A percentile compares a stretch with the other conserved stretches of the same genome.
Conservation (phyloP, 2,113 vertebrate species). For the Trogon melanurus region DNA sequence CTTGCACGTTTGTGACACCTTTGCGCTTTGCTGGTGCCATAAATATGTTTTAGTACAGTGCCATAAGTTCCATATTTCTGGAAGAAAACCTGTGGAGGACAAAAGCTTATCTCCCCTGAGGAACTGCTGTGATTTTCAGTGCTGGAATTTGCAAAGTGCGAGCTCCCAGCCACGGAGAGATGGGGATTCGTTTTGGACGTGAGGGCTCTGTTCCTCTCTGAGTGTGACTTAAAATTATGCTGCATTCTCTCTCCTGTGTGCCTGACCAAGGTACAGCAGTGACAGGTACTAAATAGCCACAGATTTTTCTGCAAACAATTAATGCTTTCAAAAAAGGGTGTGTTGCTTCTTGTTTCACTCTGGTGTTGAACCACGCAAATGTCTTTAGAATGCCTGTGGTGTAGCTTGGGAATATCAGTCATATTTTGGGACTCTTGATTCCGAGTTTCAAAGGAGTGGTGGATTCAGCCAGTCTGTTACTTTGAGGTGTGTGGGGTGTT, state of each 20-base stretch:
- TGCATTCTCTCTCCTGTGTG: background rate
- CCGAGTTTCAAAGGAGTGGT: background rate
- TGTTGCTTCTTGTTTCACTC: background rate
- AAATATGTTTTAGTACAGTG: background rate
- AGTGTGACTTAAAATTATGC: background rate
- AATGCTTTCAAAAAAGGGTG: background rate
- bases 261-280: background rate
- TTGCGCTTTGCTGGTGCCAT: background rate
- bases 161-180: accelerated
- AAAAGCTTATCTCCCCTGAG: background rate
- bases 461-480: background rate
- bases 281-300: background rate
- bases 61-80: background rate
- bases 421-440: accelerated
- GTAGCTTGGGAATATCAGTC: background rate
- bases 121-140: background rate
- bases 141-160: background rate
- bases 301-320: background rate
- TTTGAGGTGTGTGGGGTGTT: background rate
- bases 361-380: accelerated
- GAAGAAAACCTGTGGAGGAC: background rate
- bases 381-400: background rate
- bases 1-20: accelerated
- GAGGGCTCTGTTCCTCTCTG: background rate
- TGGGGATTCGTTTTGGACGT: background rate